These are phyloP conservation scores for Drosophila atripex DNA, from an alignment of 2,888 invertebrate species.

Conservation along the genomic window DNA sequence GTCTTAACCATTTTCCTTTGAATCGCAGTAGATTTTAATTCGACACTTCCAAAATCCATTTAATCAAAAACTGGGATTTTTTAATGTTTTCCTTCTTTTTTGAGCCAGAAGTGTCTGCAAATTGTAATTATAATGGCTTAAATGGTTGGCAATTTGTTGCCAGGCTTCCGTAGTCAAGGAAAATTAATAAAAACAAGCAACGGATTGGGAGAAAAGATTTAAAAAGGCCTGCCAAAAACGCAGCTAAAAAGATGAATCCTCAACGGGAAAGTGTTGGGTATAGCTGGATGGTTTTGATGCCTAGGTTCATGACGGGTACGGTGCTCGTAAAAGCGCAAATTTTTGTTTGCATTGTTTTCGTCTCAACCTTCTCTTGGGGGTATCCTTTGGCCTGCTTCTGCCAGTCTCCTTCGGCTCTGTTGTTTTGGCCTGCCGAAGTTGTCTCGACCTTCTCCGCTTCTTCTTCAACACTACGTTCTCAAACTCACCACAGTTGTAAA, in stretches of 20 bases:
- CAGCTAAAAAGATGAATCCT: conserved; percentile 28
- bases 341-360: conserved; percentile 75
- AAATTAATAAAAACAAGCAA: conserved; percentile 29
- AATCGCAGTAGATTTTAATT: neutral
- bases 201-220: neutral
- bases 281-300: conserved; percentile 39
- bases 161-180: conserved; percentile 22
- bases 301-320: conserved; percentile 52
- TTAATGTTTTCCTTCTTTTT: conserved; percentile 29
- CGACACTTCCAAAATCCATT: neutral
- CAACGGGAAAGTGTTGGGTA: conserved; percentile 13
- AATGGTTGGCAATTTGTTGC: conserved; percentile 66
- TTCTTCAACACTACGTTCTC: conserved; percentile 40
- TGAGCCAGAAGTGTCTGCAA: conserved; percentile 45
- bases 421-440: conserved; percentile 10
- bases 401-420: neutral
- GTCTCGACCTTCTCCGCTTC: conserved; percentile 24
- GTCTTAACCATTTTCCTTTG: too few relatives aligned
- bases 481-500: conserved; percentile 74
- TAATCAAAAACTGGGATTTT: conserved; percentile 56
- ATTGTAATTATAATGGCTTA: conserved; percentile 68
- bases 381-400: neutral
- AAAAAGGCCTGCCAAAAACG: conserved; percentile 15
- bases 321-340: conserved; percentile 70
- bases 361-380: conserved; percentile 31